Conservation (phyloP, 1,140 invertebrate genomes). For the Drosophila pallidifrons region DNA sequence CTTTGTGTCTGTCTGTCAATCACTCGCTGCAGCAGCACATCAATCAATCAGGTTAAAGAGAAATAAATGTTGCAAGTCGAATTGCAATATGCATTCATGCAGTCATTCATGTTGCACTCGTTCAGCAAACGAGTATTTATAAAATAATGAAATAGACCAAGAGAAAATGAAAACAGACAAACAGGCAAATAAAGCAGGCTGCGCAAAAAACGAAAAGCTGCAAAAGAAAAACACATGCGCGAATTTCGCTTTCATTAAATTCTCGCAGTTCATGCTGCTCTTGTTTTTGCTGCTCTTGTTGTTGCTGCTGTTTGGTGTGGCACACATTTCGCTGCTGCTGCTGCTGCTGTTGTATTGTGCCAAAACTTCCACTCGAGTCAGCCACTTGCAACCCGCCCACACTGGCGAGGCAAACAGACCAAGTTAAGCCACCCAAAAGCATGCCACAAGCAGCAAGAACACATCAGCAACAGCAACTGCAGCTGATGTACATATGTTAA, state of each 20-base stretch:
- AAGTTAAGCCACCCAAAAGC: not conserved
- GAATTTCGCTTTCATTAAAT: slow-evolving; percentile 46
- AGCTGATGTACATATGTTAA: slow-evolving; percentile 62
- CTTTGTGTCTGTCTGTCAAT: not conserved
- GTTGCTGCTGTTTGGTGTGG: slow-evolving; percentile 34
- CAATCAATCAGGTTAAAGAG: not conserved
- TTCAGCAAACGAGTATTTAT: not conserved
- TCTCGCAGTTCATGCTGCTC: not conserved
- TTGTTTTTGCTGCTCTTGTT: no score
- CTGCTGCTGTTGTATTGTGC: slow-evolving; percentile 20
- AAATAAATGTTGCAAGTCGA: not conserved
- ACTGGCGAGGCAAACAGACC: not conserved
- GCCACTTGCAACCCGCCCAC: slow-evolving; percentile 32
- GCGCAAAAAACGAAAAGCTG: slow-evolving; percentile 1
- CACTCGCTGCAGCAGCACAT: not conserved
- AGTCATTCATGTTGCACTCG: slow-evolving; percentile 6
- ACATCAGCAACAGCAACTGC: slow-evolving; percentile 7
- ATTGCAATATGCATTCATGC: not conserved
- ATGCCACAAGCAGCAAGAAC: not conserved
- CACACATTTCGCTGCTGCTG: slow-evolving; percentile 44
- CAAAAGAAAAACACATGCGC: slow-evolving; percentile 1
- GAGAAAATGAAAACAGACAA: not conserved
- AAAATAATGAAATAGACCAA: not conserved
- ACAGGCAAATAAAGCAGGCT: not conserved
- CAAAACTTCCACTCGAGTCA: slow-evolving; percentile 57